Percentiles rank a stretch among this genome's conserved stretches.
phyloP scores from a whole-genome alignment of 1,140 invertebrate genomes.

The Drosophila baimaii region DNA sequence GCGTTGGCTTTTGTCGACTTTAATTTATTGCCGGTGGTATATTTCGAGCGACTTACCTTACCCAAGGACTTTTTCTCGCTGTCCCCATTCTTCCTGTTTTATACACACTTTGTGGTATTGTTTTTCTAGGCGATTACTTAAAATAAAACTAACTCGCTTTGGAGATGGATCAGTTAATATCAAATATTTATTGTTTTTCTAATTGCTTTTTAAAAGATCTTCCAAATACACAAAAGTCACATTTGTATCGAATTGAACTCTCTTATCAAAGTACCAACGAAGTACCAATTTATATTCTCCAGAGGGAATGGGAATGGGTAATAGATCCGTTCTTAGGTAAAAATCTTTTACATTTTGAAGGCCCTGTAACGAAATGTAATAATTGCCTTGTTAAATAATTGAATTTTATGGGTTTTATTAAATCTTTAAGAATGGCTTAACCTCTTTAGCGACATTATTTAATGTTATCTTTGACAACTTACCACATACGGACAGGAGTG shows the following conservation, averaged over 20 bases:
- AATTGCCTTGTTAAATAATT: not conserved
- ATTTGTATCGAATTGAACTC: slow-evolving; percentile 8
- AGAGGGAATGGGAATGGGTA: slow-evolving; percentile 4
- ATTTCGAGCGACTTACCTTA: not conserved
- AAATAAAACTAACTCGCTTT: not conserved
- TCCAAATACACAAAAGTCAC: not conserved
- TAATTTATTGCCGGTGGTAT: slow-evolving; percentile 34
- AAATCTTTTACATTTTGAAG: slow-evolving; percentile 7
- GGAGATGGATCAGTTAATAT: no score
- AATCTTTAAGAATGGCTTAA: not conserved
- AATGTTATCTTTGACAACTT: slow-evolving; percentile 1
- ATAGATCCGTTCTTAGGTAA: not conserved
- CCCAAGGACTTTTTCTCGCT: slow-evolving; percentile 41
- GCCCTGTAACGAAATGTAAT: not conserved
- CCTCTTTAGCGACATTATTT: not conserved
- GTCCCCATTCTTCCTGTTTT: not conserved
- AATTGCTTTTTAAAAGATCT: not conserved
- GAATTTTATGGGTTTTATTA: not conserved
- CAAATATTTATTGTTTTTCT: not conserved
- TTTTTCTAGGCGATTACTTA: no score
- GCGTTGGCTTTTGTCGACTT: slow-evolving; percentile 45
- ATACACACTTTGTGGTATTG: not conserved
- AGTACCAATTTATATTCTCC: slow-evolving; percentile 22
- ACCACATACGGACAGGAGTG: slow-evolving; percentile 47
- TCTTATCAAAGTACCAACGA: not conserved